Evolutionary conservation across 2,797 vertebrate genomes (phyloP).

Genomic region (Decapterus maruadsi): DNA sequence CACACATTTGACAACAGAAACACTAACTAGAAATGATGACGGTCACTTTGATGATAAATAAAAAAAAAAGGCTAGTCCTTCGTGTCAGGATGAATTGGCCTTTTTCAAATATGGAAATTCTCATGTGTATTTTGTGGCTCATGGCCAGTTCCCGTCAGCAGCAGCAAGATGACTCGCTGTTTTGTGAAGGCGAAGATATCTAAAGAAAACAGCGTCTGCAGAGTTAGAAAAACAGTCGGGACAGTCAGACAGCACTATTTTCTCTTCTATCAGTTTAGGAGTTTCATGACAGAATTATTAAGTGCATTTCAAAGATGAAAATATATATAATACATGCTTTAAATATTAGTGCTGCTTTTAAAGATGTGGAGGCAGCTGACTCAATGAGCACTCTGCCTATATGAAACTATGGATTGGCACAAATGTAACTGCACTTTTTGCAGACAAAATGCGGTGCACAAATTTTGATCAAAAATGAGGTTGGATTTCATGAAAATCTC

Average conservation of each 20-base stretch:
- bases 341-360: no score
- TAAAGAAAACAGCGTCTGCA: neutral
- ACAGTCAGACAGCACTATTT: neutral
- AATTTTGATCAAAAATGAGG: neutral
- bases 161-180: neutral
- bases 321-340: no score
- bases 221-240: neutral
- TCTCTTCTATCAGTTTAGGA: neutral
- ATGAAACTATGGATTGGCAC: neutral
- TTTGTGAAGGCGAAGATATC: constrained; percentile 4
- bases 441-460: neutral
- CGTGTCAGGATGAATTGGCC: constrained; percentile 12
- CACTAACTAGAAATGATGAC: neutral
- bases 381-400: neutral
- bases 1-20: no score
- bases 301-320: neutral
- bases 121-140: constrained; percentile 23
- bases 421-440: neutral
- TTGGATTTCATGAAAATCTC: neutral
- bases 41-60: neutral
- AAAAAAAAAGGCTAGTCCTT: neutral
- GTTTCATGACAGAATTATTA: neutral
- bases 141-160: neutral
- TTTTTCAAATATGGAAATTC: neutral
- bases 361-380: no score